phyloP scores from a whole-genome alignment of 2,888 invertebrate genomes.

The Anticlea derivata region DNA sequence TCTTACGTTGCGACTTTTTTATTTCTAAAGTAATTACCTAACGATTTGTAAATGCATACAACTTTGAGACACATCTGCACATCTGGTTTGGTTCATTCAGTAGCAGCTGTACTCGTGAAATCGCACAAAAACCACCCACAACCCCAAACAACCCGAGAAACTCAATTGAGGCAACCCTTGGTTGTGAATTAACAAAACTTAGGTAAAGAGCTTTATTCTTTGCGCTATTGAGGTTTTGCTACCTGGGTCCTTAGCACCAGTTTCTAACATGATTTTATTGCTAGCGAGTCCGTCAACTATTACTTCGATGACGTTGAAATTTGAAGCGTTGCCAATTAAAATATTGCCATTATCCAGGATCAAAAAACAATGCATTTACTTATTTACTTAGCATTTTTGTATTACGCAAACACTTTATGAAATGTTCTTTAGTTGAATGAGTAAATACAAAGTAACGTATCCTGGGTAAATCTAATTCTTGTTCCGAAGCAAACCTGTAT shows the following conservation, averaged over 20 bases:
- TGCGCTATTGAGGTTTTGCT: constrained; percentile 15
- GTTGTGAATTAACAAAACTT: constrained; percentile 49
- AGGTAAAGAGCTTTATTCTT: constrained; percentile 44
- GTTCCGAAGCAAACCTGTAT: constrained; percentile 37
- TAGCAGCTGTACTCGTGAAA: constrained; percentile 51
- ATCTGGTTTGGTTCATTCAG: constrained; percentile 59
- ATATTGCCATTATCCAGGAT: no score
- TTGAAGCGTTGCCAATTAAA: no score
- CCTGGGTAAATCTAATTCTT: no score
- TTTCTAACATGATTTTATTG: neutral
- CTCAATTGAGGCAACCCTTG: constrained; percentile 55
- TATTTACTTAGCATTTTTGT: no score
- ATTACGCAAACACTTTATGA: no score
- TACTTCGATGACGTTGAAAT: no score
- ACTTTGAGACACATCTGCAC: constrained; percentile 54
- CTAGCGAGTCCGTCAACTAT: no score
- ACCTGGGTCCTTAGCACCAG: constrained; percentile 1
- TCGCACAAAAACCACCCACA: constrained; percentile 44
- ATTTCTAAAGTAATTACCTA: neutral
- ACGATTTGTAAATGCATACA: constrained; percentile 26
- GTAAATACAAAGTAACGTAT: no score
- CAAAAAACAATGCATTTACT: no score
- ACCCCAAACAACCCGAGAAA: constrained; percentile 43
- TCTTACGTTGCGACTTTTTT: constrained; percentile 1
- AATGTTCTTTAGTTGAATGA: no score